Conservation (phyloP, 2,888 invertebrate species). For the Cybosia mesomella region DNA sequence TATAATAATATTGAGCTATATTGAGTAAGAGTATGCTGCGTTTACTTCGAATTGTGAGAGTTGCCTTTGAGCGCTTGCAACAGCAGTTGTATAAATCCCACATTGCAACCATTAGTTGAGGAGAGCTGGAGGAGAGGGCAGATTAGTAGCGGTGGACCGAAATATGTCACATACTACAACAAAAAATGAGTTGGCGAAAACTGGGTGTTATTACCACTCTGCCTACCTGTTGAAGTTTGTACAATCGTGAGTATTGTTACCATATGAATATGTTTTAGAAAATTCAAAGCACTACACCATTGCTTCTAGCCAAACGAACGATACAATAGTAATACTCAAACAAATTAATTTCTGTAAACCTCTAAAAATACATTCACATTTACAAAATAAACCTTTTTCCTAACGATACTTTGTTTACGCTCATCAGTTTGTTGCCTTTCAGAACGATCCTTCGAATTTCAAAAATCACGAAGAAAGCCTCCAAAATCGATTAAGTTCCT, state of each 20-base stretch:
- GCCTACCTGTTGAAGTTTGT: not conserved
- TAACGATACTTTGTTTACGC: constrained; percentile 32
- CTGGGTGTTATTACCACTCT: not conserved
- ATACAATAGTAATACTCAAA: not conserved
- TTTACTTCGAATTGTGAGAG: too few species aligned
- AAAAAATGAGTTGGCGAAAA: not conserved
- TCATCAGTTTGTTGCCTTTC: constrained; percentile 41
- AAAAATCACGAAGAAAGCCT: constrained; percentile 45
- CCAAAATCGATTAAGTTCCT: constrained; percentile 40
- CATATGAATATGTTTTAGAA: not conserved
- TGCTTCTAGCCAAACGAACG: not conserved
- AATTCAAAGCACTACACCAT: not conserved
- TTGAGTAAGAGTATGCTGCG: too few species aligned
- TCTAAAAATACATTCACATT: constrained; percentile 6
- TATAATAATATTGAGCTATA: too few species aligned
- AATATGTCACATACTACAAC: not conserved
- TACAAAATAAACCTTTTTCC: constrained; percentile 1
- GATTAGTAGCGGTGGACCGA: not conserved
- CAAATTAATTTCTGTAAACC: not conserved
- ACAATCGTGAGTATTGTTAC: not conserved
- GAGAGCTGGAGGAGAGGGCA: not conserved
- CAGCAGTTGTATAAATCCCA: too few species aligned
- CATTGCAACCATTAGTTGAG: not conserved
- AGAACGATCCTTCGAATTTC: constrained; percentile 29
- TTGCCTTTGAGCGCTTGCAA: too few species aligned